Percentiles rank a stretch among this genome's conserved stretches.
Evolutionary conservation across 2,888 invertebrate genomes (phyloP).

Genomic region (Pollenia angustigena): DNA sequence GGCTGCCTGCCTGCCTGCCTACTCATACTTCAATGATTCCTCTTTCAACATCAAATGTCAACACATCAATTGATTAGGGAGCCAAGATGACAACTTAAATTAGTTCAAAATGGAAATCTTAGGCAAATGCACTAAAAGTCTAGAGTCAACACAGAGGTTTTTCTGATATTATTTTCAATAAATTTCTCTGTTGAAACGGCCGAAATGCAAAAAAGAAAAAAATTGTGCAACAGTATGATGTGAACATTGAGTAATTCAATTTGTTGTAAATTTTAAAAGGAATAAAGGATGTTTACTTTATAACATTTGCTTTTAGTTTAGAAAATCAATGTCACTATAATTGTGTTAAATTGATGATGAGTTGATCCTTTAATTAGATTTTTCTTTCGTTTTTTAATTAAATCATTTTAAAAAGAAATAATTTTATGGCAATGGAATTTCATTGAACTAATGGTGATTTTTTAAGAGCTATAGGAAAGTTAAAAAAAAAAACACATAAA

Average conservation of each 20-base stretch:
- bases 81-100: slow-evolving; percentile 71
- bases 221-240: background rate
- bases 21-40: slow-evolving; percentile 47
- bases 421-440: too few relatives aligned
- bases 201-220: slow-evolving; percentile 9
- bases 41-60: slow-evolving; percentile 64
- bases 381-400: background rate
- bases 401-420: too few relatives aligned
- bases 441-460: too few relatives aligned
- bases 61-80: slow-evolving; percentile 72
- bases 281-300: background rate
- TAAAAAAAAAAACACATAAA: too few relatives aligned
- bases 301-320: background rate
- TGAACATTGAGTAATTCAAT: slow-evolving; percentile 9
- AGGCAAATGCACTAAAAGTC: slow-evolving; percentile 39
- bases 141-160: slow-evolving; percentile 40
- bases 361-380: background rate
- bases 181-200: slow-evolving; percentile 1
- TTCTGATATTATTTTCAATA: slow-evolving; percentile 24
- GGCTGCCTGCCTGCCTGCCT: slow-evolving; percentile 40
- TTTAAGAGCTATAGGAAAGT: too few relatives aligned
- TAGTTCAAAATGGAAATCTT: slow-evolving; percentile 62
- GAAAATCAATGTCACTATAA: background rate
- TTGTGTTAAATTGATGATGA: background rate
- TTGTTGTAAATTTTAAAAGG: background rate